Evolutionary conservation across 2,113 vertebrate species (phyloP).

Genomic region (Neomonachus schauinslandi): DNA sequence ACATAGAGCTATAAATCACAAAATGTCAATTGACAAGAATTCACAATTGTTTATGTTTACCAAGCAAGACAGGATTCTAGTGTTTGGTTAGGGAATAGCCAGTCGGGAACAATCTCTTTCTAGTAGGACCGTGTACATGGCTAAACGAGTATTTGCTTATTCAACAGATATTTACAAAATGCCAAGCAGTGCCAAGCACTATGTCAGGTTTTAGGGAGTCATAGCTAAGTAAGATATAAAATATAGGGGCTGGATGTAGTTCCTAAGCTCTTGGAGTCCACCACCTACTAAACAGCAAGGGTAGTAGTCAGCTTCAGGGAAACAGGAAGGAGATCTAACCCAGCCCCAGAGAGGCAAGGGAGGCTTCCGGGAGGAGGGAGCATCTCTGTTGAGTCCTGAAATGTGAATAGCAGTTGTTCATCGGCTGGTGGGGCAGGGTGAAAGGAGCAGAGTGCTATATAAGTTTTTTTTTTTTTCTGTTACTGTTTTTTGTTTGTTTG

Average conservation of each 20-base stretch:
- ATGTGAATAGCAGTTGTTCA: background rate
- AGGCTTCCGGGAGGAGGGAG: background rate
- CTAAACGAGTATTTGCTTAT: conserved; percentile 5
- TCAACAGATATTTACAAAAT: background rate
- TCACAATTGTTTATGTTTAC: background rate
- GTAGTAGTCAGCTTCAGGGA: background rate
- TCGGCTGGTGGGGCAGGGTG: background rate
- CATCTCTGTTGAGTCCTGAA: background rate
- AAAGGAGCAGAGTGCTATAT: background rate
- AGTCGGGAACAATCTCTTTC: background rate
- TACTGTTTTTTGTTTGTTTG: background rate
- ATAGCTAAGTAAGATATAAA: background rate
- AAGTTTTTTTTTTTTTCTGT: background rate
- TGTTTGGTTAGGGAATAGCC: background rate
- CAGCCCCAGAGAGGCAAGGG: background rate
- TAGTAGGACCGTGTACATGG: background rate
- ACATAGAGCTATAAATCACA: background rate
- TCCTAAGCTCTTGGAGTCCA: background rate
- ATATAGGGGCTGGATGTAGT: background rate
- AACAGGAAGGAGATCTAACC: background rate
- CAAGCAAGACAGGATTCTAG: background rate
- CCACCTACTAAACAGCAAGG: background rate
- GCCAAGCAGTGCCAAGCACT: background rate
- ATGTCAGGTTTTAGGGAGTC: background rate
- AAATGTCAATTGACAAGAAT: background rate